Conservation (phyloP, 1,140 invertebrate genomes). For the Eueides isabella region DNA sequence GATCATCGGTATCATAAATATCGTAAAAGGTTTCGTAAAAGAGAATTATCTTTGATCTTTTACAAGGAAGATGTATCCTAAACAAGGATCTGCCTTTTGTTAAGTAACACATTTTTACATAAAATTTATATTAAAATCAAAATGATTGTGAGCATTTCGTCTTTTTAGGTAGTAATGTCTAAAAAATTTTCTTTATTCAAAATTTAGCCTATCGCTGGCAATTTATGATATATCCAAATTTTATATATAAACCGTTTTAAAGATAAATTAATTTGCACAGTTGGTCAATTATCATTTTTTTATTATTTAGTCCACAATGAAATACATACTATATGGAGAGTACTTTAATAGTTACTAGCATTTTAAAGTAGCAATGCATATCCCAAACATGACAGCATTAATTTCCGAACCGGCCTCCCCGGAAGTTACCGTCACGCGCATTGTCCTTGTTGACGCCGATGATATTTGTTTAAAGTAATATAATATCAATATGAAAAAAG, state of each 20-base stretch:
- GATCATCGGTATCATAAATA: constrained; percentile 60
- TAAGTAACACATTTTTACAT: neutral
- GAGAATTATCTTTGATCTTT: constrained; percentile 69
- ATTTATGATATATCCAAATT: no score
- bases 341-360: neutral
- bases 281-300: no score
- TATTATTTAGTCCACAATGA: neutral
- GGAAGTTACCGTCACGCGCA: constrained; percentile 48
- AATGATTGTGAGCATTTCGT: no score
- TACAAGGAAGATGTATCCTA: constrained; percentile 45
- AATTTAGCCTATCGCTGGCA: no score
- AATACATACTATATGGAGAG: neutral
- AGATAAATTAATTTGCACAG: no score
- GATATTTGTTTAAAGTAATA: neutral
- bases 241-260: no score
- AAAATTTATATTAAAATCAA: neutral
- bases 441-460: constrained; percentile 37
- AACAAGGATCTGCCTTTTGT: constrained; percentile 51
- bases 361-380: neutral
- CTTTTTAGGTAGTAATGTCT: no score
- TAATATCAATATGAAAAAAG: neutral
- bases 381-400: constrained; percentile 42
- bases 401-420: constrained; percentile 54
- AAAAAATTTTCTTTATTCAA: no score
- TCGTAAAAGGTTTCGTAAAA: constrained; percentile 70